Conservation (phyloP, 2,888 invertebrate species). For the Rotaria magnacalcarata region DNA sequence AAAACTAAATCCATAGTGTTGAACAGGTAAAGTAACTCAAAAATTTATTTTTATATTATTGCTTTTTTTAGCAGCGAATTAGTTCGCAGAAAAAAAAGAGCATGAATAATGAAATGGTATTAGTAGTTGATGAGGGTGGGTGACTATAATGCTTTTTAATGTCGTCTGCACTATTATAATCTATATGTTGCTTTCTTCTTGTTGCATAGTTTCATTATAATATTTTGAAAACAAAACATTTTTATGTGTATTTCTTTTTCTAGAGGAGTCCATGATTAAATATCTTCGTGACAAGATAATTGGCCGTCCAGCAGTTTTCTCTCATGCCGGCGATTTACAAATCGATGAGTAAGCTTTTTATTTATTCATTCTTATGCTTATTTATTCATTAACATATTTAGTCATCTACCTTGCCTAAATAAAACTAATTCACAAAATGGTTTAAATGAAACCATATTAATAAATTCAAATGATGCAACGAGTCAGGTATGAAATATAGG, state of each 20-base stretch:
- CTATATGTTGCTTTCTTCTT: background rate
- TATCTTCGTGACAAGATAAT: slow-evolving; percentile 14
- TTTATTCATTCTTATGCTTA: too few relatives aligned
- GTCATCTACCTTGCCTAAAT: background rate
- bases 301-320: background rate
- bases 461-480: background rate
- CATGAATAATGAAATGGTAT: background rate
- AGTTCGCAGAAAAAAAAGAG: slow-evolving; percentile 2
- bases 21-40: background rate
- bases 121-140: background rate
- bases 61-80: background rate
- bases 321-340: background rate
- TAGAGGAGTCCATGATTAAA: background rate
- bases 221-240: too few relatives aligned
- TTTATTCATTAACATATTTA: background rate
- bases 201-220: background rate
- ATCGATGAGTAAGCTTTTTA: background rate
- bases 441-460: background rate
- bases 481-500: background rate
- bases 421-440: background rate
- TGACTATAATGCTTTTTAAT: background rate
- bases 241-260: background rate
- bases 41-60: background rate
- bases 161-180: background rate
- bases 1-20: background rate